phyloP scores from a whole-genome alignment of 2,113 vertebrate species.

The Lophotis ruficrista region DNA sequence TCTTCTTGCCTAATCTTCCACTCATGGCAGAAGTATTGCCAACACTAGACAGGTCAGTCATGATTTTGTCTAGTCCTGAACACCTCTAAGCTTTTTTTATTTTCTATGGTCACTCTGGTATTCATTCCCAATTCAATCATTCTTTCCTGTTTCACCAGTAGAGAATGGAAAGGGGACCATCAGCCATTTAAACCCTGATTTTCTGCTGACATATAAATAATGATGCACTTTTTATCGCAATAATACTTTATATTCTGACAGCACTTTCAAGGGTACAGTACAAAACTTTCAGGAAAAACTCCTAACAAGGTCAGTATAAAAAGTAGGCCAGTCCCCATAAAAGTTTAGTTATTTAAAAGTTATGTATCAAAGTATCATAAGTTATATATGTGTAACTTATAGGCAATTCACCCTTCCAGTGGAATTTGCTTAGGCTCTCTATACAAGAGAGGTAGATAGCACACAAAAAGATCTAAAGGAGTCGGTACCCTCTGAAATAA shows the following conservation, averaged over 20 bases:
- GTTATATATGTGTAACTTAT: background rate
- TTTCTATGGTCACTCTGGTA: background rate
- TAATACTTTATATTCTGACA: background rate
- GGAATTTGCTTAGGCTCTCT: constrained; percentile 13
- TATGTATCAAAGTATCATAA: background rate
- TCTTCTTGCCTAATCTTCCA: background rate
- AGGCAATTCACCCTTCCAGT: constrained; percentile 2
- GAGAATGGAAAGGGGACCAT: background rate
- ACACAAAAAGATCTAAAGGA: constrained; percentile 42
- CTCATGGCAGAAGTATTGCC: background rate
- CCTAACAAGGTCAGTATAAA: background rate
- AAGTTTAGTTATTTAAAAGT: constrained; percentile 36
- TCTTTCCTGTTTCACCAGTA: background rate
- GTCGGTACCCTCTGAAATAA: constrained; percentile 10
- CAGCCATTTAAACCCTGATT: background rate
- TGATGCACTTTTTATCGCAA: background rate
- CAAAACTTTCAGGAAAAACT: background rate
- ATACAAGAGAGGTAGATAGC: background rate
- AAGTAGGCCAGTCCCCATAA: constrained; percentile 23
- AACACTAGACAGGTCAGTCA: background rate
- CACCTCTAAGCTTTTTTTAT: background rate
- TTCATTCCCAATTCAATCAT: background rate
- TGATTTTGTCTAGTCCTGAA: background rate
- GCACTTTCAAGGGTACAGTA: background rate
- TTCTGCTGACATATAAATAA: background rate